Base-by-base conservation (phyloP, 2,888 invertebrate species). In the Apodemia zela region DNA sequence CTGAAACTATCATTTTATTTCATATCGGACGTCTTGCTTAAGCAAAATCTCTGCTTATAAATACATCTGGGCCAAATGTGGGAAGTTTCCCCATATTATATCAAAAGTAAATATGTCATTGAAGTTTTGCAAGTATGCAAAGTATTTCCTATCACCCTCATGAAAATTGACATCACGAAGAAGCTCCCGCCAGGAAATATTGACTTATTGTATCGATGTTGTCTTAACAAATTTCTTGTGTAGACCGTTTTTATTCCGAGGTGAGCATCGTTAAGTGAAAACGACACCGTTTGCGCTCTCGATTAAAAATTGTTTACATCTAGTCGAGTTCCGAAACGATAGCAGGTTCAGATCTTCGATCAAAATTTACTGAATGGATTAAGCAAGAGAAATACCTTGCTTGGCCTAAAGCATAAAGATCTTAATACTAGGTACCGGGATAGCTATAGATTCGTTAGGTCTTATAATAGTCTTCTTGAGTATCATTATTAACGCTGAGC, bases 241-340 rank as follows among this genome's bases (percentile, higher is more conserved):
- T 69, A 72, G 71, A 71, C 71, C 69, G 69, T 70, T 72, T 72
- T 72, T 73, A 72, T 74, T 72, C 69, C 63, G 64, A 67, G 72
- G 67, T 66, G 67, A 76, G 74, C 78, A 80, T 78, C 70, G 72
- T 73, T 80, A 84, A 83, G 78, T 82, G 84, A 81, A 81, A 85
- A 76, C 72, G 75, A 84, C 78, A 81, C 80, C 77, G 85, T 85
- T 86, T 82, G 79, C 79, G 68, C 68, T 75, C 76, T 82, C 84
- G 87, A 87, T 88, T 88, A 85, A 85, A 87, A 84, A 81, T 75
- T 85, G 85, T 87, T 87, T 84, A 76, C 82, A 75, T 70, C 74
- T 69, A 60, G 63, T 54, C 60, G 57, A 59, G 70, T 68, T 71
- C 70, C 72, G 71, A 72, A 76, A 76, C 59, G 62, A 47, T 62